Evolutionary conservation across 2,113 vertebrate genomes (phyloP).

Genomic region (Rynchops niger): DNA sequence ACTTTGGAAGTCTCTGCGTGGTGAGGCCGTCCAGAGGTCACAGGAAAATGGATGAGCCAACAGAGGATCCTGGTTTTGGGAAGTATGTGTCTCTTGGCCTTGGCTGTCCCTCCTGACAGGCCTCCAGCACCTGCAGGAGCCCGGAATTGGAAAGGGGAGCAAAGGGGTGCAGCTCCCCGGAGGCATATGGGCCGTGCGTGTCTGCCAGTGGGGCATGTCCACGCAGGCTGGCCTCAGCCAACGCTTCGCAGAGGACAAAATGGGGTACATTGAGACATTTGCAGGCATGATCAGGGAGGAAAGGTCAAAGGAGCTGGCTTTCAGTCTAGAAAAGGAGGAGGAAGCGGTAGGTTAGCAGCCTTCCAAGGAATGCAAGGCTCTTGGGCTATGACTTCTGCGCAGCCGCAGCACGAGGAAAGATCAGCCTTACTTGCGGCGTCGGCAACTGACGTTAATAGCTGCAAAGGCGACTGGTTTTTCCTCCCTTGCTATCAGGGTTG

Average conservation of each 20-base stretch:
- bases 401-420: neutral
- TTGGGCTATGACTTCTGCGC: neutral
- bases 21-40: neutral
- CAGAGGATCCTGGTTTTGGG: neutral
- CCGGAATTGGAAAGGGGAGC: neutral
- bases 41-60: neutral
- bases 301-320: neutral
- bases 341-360: neutral
- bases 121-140: neutral
- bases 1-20: neutral
- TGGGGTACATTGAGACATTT: rapidly evolving
- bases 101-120: rapidly evolving
- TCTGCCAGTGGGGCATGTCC: neutral
- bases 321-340: neutral
- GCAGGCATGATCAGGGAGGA: rapidly evolving
- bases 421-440: neutral
- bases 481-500: neutral
- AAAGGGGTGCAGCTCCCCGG: neutral
- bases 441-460: neutral
- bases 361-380: neutral
- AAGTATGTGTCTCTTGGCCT: neutral
- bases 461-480: neutral
- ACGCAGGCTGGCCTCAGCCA: neutral
- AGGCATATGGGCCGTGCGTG: rapidly evolving
- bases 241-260: neutral